Evolutionary conservation across 2,797 vertebrate genomes (phyloP).

Genomic region (Odontamblyopus lacepedii): DNA sequence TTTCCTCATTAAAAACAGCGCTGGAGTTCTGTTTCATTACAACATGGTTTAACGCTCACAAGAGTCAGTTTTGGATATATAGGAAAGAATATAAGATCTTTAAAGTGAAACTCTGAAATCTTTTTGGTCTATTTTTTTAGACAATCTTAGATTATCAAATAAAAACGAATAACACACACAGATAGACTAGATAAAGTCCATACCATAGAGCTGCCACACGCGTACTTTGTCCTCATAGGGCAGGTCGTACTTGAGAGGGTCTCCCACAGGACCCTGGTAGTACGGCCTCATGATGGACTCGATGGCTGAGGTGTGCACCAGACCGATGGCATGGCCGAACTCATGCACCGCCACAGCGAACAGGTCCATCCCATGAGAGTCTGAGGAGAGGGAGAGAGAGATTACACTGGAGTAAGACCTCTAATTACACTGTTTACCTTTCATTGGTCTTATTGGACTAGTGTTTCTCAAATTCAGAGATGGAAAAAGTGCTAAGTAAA

Average conservation of each 20-base stretch:
- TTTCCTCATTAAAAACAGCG: too few species aligned
- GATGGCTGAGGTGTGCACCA: conserved; percentile 89
- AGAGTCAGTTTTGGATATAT: too few species aligned
- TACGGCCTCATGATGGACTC: conserved; percentile 97
- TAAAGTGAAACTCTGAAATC: too few species aligned
- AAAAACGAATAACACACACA: background rate
- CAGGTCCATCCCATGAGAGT: conserved; percentile 91
- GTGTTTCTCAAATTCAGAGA: too few species aligned
- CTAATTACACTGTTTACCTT: background rate
- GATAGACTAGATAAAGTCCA: conserved; percentile 18
- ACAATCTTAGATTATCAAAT: too few species aligned
- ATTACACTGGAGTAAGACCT: background rate
- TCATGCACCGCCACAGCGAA: conserved; percentile 96
- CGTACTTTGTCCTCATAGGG: conserved; percentile 94
- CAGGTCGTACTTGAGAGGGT: conserved; percentile 92
- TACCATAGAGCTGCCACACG: conserved; percentile 96
- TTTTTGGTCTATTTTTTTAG: too few species aligned
- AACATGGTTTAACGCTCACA: too few species aligned
- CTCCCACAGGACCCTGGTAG: conserved; percentile 95
- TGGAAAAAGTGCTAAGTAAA: too few species aligned
- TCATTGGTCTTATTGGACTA: too few species aligned
- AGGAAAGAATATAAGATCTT: too few species aligned
- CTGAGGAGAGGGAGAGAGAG: conserved; percentile 60
- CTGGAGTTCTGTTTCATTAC: too few species aligned
- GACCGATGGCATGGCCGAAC: conserved; percentile 95